phyloP scores from a whole-genome alignment of 2,113 vertebrate genomes.

The Tachysurus vachellii region DNA sequence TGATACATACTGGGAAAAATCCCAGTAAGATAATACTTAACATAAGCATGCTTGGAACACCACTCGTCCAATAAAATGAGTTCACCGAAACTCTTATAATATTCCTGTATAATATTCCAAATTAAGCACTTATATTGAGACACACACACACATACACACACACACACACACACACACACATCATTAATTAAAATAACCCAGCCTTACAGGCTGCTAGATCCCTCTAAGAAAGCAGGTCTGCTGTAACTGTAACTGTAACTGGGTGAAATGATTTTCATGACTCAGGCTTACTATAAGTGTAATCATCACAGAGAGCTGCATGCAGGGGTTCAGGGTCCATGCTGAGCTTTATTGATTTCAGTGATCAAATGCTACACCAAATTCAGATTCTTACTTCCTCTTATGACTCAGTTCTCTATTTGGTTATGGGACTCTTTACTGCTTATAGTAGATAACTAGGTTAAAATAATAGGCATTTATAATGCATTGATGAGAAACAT shows the following conservation, averaged over 20 bases:
- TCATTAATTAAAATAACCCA: no score
- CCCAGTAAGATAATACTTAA: no score
- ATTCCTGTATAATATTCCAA: no score
- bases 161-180: no score
- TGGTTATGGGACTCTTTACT: not conserved
- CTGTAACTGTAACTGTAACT: constrained; percentile 15
- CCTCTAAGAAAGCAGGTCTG: not conserved
- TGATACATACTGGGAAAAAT: no score
- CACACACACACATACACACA: no score
- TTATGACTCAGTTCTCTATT: not conserved
- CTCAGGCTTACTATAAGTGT: constrained; percentile 9
- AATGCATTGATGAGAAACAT: not conserved
- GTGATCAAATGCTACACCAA: not conserved
- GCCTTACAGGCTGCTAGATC: not conserved
- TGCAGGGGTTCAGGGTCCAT: not conserved
- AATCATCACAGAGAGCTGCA: not conserved
- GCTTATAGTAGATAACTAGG: not conserved
- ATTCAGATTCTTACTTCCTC: not conserved
- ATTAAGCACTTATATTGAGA: no score
- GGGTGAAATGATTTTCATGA: not conserved
- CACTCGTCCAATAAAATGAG: no score
- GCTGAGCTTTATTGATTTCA: constrained; percentile 6
- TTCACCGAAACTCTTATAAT: no score
- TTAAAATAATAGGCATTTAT: not conserved
- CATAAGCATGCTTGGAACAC: no score